Percentiles rank a stretch among this genome's conserved stretches.
Conservation (phyloP, 2,113 vertebrate genomes). For the Callopanchax toddi region DNA sequence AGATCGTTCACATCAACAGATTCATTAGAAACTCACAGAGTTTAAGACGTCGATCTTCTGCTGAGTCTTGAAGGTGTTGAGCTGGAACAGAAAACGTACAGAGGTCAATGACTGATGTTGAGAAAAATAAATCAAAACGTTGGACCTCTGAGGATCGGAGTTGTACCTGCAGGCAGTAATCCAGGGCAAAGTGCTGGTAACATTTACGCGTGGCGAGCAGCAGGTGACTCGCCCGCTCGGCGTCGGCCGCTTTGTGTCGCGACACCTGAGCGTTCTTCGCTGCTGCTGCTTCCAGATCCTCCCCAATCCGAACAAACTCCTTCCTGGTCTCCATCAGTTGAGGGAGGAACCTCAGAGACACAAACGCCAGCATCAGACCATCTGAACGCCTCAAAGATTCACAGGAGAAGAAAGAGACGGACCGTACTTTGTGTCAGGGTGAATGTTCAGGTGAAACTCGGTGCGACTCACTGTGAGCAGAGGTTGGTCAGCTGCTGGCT, state of each 20-base stretch:
- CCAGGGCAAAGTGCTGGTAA: slow-evolving; percentile 80
- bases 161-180: slow-evolving; percentile 81
- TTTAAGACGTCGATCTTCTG: slow-evolving; percentile 80
- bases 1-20: no score
- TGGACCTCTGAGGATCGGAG: background rate
- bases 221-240: slow-evolving; percentile 75
- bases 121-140: background rate
- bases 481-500: slow-evolving; percentile 78
- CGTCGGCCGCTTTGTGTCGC: slow-evolving; percentile 65
- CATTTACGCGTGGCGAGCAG: slow-evolving; percentile 80
- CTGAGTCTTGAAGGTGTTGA: slow-evolving; percentile 79
- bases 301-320: slow-evolving; percentile 78
- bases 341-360: slow-evolving; percentile 70
- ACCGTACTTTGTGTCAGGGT: background rate
- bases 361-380: background rate
- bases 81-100: slow-evolving; percentile 46
- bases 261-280: slow-evolving; percentile 74
- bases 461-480: slow-evolving; percentile 68
- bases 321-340: slow-evolving; percentile 71
- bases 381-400: background rate
- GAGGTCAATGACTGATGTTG: background rate
- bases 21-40: slow-evolving; percentile 68
- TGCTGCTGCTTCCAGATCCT: slow-evolving; percentile 70
- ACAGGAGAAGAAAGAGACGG: background rate
- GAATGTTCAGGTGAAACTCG: background rate